Evolutionary conservation across 2,888 invertebrate genomes (phyloP), one percentile per base, ranked within the genome.

Genomic region (Parascotia fuliginaria): DNA sequence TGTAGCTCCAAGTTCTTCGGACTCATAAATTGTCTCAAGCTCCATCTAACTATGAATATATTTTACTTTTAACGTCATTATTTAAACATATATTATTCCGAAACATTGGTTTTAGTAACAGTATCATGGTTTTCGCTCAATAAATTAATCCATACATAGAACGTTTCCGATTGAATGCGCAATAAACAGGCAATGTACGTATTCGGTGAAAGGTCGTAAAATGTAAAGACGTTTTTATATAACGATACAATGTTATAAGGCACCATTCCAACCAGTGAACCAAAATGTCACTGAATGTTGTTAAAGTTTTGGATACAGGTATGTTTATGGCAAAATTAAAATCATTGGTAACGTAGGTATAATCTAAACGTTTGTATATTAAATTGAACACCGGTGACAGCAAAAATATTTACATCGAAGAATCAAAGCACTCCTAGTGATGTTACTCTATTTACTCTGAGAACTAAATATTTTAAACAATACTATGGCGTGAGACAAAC

Each of bases 81-180:
- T 48, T 56, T n/a, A 46, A 45, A 52, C 48, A 47, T 58, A 59
- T 29, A 45, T 33, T 44, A 49, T 68, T 65, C 65, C 65, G 14
- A 50, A 13, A 48, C 57, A 62, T 43, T 55, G 57, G 49, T 38
- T 37, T 38, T 34, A 39, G 29, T 31, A 38, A 3, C 42, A 42
- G 42, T 55, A 55, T 47, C 48, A 43, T 33, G 48, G 42, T 56
- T 54, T 58, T 63, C 66, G 54, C 68, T 63, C 58, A 65, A 63
- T 68, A 68, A 65, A 65, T 60, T 69, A 63, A 69, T 68, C 59
- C 56, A 53, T 59, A 44, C 48, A 69, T 52, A 54, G 46, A 55
- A 56, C 52, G 56, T 58, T 60, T 65, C 44, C 60, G 53, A 56
- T 52, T 53, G 42, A 42, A 32, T 49, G 51, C 52, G 49, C 59